Evolutionary conservation across 2,888 invertebrate species (phyloP).

Genomic region (Stenolophus ochropezus): DNA sequence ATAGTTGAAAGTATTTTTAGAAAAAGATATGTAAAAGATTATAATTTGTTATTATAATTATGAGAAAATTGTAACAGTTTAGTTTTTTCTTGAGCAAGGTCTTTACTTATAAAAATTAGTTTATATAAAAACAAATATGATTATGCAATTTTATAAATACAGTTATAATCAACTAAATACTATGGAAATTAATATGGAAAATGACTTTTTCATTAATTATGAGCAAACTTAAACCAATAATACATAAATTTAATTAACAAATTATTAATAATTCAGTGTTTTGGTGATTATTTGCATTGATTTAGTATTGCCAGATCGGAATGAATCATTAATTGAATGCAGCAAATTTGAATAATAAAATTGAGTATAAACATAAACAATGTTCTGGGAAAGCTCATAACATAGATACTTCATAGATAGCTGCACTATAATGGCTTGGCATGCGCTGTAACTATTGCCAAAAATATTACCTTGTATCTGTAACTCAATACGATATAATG

Average conservation of each 20-base stretch:
- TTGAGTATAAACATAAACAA: not conserved
- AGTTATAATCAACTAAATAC: not conserved
- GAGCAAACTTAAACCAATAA: slow-evolving; percentile 8
- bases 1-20: too few species aligned
- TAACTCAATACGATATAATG: too few species aligned
- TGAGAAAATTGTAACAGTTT: too few species aligned
- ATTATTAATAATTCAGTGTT: slow-evolving; percentile 4
- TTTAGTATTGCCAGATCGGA: not conserved
- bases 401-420: not conserved
- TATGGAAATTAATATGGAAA: not conserved
- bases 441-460: too few species aligned
- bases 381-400: not conserved
- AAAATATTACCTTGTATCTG: too few species aligned
- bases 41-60: too few species aligned
- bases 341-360: slow-evolving; percentile 10
- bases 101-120: not conserved
- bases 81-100: not conserved
- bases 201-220: not conserved
- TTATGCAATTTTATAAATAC: not conserved
- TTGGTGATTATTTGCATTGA: not conserved
- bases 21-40: too few species aligned
- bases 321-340: slow-evolving; percentile 18
- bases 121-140: not conserved
- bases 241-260: not conserved
- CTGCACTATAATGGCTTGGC: too few species aligned